A percentile compares a stretch with the other conserved stretches of the same genome.
Conservation (phyloP, 2,888 invertebrate genomes). For the Priocnemis perturbator region DNA sequence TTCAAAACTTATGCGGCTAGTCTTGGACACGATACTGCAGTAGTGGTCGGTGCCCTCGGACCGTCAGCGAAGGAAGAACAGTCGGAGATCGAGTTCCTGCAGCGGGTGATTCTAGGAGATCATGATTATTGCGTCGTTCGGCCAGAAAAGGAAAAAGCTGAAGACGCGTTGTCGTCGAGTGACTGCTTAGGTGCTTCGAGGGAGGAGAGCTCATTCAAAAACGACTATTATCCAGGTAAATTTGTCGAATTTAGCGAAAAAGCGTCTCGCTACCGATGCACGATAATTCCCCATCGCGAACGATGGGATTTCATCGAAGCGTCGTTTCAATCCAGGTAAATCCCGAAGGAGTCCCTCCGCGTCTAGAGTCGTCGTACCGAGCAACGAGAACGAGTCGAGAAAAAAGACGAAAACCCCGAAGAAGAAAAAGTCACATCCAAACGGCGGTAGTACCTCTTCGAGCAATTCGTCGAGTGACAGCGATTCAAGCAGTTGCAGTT, state of each 20-base stretch:
- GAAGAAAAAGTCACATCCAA: constrained; percentile 62
- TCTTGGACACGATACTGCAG: constrained; percentile 76
- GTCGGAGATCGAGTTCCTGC: constrained; percentile 58
- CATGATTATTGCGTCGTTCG: constrained; percentile 83
- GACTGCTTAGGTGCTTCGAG: constrained; percentile 16
- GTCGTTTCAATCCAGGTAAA: constrained; percentile 6
- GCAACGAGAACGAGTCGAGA: constrained; percentile 43
- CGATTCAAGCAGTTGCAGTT: constrained; percentile 86
- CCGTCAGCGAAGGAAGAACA: constrained; percentile 40
- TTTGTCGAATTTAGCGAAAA: too few species aligned
- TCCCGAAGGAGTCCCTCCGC: constrained; percentile 38
- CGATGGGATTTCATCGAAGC: constrained; percentile 1
- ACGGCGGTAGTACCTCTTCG: constrained; percentile 79
- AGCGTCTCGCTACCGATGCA: too few species aligned
- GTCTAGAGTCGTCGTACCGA: constrained; percentile 57
- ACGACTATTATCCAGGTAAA: too few species aligned
- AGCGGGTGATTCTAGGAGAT: constrained; percentile 77
- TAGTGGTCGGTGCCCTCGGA: constrained; percentile 40
- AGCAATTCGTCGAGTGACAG: constrained; percentile 87
- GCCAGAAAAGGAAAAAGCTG: constrained; percentile 51
- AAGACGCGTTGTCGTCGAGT: constrained; percentile 1
- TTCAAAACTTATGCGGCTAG: constrained; percentile 85
- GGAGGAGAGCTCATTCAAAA: constrained; percentile 13
- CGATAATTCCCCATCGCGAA: background rate
- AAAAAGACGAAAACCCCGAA: constrained; percentile 69